Evolutionary conservation across 2,113 vertebrate species (phyloP).

Genomic region (Apistogramma diplotaenia): DNA sequence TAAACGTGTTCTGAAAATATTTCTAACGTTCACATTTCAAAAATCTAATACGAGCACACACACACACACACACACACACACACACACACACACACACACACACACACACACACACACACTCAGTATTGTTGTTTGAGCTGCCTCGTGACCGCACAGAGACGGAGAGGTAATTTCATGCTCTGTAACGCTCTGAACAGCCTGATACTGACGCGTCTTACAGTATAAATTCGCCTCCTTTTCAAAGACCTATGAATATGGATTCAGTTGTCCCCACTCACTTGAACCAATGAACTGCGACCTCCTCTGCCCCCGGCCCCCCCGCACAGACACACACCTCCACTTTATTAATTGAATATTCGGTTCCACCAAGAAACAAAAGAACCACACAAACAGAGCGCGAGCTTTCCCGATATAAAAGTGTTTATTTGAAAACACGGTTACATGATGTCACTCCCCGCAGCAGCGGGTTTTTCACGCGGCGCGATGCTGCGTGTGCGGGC

Average conservation of each 20-base stretch:
- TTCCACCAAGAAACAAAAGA: background rate
- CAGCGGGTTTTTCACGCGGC: background rate
- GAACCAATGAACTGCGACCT: conserved; percentile 44
- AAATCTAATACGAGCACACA: background rate
- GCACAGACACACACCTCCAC: background rate
- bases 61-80: background rate
- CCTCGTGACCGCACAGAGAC: conserved; percentile 33
- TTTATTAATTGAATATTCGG: conserved; percentile 18
- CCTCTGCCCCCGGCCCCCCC: background rate
- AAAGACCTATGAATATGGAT: conserved; percentile 47
- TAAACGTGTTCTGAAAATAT: background rate
- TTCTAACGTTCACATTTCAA: background rate
- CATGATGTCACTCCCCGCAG: conserved; percentile 3
- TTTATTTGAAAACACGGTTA: conserved; percentile 73
- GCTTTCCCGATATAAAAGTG: conserved; percentile 59
- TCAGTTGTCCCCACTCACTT: conserved; percentile 50
- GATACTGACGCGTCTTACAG: conserved; percentile 32
- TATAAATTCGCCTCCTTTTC: conserved; percentile 21
- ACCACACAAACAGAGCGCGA: background rate
- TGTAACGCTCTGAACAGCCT: conserved; percentile 51
- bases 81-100: background rate
- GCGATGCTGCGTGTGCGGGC: too few species aligned
- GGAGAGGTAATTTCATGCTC: conserved; percentile 63
- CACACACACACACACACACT: background rate
- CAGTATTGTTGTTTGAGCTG: background rate